Evolutionary conservation across 2,888 invertebrate species (phyloP).

Genomic region (Caradrina clavipalpis): DNA sequence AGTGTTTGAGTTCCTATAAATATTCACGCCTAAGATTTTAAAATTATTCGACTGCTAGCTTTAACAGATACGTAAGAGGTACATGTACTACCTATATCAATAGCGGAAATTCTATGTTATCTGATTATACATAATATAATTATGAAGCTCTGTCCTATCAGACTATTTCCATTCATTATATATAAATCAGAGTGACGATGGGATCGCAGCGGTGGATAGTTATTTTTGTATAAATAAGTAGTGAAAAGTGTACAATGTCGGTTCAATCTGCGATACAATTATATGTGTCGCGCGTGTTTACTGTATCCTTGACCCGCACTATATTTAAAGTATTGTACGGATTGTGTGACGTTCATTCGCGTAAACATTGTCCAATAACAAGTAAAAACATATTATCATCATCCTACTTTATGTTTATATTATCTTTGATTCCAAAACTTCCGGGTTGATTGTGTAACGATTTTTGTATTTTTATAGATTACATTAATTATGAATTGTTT

Average conservation of each 20-base stretch:
- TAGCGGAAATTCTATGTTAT: too few species aligned
- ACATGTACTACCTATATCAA: too few species aligned
- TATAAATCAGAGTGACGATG: neutral
- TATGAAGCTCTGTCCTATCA: neutral
- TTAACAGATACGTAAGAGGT: too few species aligned
- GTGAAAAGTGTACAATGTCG: neutral
- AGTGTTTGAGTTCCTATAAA: too few species aligned
- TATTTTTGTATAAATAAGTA: neutral
- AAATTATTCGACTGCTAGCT: too few species aligned
- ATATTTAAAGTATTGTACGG: conserved; percentile 20
- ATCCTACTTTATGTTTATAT: neutral
- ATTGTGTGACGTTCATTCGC: conserved; percentile 11
- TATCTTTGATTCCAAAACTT: conserved; percentile 1
- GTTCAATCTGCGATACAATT: neutral
- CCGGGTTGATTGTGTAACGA: neutral
- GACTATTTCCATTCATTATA: neutral
- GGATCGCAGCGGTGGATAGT: neutral
- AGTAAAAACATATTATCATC: conserved; percentile 7
- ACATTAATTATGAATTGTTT: neutral
- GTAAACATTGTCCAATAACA: conserved; percentile 9
- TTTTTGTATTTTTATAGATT: neutral
- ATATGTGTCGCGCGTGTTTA: conserved; percentile 4
- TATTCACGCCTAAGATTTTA: too few species aligned
- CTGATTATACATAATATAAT: too few species aligned
- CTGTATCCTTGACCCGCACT: conserved; percentile 30